These are phyloP conservation scores for Lepisosteus oculatus DNA, from an alignment of 2,113 vertebrate species.

Conservation along the genomic window DNA sequence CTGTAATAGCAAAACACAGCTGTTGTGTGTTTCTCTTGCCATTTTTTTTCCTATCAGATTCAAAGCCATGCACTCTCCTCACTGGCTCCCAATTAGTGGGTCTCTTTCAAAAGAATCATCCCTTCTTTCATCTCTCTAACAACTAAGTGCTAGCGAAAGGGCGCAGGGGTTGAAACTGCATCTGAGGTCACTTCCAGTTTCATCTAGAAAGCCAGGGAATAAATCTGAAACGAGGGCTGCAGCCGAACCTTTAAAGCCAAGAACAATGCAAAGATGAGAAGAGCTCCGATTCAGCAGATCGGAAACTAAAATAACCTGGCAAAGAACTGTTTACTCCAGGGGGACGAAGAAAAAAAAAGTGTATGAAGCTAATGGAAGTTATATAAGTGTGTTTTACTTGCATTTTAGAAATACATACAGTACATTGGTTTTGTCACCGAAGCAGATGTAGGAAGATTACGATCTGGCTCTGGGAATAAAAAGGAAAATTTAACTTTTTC, in stretches of 20 bases:
- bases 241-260: slow-evolving; percentile 24
- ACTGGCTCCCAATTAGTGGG: slow-evolving; percentile 80
- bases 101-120: slow-evolving; percentile 67
- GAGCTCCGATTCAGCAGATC: slow-evolving; percentile 24
- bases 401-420: not conserved
- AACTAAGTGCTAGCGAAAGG: slow-evolving; percentile 67
- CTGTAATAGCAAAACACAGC: slow-evolving; percentile 76
- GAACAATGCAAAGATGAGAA: slow-evolving; percentile 23
- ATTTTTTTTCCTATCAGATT: slow-evolving; percentile 33
- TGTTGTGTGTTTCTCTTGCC: slow-evolving; percentile 62
- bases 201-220: slow-evolving; percentile 51
- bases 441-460: not conserved
- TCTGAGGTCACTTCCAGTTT: slow-evolving; percentile 80
- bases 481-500: not conserved
- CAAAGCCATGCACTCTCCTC: slow-evolving; percentile 62
- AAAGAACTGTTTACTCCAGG: too few species aligned
- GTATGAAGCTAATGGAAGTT: not conserved
- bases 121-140: slow-evolving; percentile 78
- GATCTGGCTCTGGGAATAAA: not conserved
- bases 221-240: slow-evolving; percentile 27
- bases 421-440: too few species aligned
- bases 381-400: not conserved
- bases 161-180: slow-evolving; percentile 82
- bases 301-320: not conserved
- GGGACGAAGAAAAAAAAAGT: not conserved